Conservation (phyloP, 2,888 invertebrate species). For the Leucozona laternaria region DNA sequence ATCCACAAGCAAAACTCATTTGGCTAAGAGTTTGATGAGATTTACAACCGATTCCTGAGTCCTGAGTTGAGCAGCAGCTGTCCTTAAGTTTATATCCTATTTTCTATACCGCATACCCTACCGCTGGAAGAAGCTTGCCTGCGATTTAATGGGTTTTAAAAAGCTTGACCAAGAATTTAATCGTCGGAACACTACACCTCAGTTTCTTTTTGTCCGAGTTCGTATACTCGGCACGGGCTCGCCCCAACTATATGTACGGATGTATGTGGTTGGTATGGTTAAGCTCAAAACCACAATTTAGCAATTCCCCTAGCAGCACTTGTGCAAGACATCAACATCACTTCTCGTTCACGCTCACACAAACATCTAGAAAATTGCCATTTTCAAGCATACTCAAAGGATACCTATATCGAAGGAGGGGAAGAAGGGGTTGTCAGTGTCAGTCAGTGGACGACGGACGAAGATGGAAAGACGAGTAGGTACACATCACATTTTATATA, state of each 20-base stretch:
- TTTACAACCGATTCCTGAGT: conserved; percentile 56
- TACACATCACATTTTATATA: neutral
- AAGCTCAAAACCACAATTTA: conserved; percentile 35
- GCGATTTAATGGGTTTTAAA: conserved; percentile 53
- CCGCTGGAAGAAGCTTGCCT: conserved; percentile 33
- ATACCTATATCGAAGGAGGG: neutral
- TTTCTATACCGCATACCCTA: no score
- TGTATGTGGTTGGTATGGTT: conserved; percentile 20
- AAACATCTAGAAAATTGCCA: neutral
- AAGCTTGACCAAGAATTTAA: conserved; percentile 62
- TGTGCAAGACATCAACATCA: conserved; percentile 17
- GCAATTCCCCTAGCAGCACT: conserved; percentile 27
- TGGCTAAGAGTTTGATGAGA: conserved; percentile 73
- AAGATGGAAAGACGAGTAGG: neutral
- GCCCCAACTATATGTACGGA: neutral
- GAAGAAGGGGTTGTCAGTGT: no score
- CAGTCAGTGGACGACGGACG: neutral
- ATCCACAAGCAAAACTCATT: conserved; percentile 63
- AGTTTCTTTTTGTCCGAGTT: neutral
- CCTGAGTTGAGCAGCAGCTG: neutral
- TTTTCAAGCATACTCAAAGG: neutral
- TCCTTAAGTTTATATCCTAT: conserved; percentile 6
- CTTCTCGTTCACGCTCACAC: neutral
- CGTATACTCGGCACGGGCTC: neutral
- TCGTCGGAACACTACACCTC: conserved; percentile 46